Base-by-base conservation (phyloP, 2,888 invertebrate species). In the Luffia ferchaultella region DNA sequence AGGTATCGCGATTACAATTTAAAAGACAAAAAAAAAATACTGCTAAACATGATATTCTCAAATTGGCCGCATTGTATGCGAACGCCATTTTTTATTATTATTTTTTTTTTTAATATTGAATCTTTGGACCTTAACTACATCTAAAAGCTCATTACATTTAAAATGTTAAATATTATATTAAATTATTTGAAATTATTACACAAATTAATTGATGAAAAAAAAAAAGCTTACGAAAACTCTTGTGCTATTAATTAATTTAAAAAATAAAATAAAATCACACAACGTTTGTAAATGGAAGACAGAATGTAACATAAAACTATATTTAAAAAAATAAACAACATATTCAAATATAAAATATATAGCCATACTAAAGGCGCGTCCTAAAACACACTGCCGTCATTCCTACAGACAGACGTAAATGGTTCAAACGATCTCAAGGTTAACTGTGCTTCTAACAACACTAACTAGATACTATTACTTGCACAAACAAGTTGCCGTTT, bases 61-160 rank as follows among this genome's bases (percentile, higher is more conserved):
- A 57, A 55, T 56, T 60, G 58, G 55, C 60, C 73, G 72, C 58
- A 79, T 79, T 61, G 64, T 41, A 78, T 76, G 70, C 76, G 71
- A 58, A 50, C 62, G 60, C 60, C 57, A 53, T n/a, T n/a, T n/a
- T n/a, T n/a, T n/a, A n/a, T n/a, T n/a, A 30, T 30, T 30, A 30
- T 30, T 30, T 30, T 30, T 30, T 30, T 30, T 30, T 30, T 7
- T 57, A 56, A 44, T 49, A 45, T 45, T 60, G 62, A 63, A 69
- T 79, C 79, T 82, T 82, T 80, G 80, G 80, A 76, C 73, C 77
- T 78, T 78, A 77, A 50, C 60, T 60, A 68, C 67, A 70, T 60
- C 71, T 75, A 78, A 58, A 77, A 76, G 75, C 74, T 76, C 75
- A 64, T 64, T 65, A 62, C 57, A 58, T 57, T 62, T 60, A 57